These are phyloP conservation scores for Brachionus angularis DNA, from an alignment of 1,140 invertebrate genomes.

Conservation along the genomic window DNA sequence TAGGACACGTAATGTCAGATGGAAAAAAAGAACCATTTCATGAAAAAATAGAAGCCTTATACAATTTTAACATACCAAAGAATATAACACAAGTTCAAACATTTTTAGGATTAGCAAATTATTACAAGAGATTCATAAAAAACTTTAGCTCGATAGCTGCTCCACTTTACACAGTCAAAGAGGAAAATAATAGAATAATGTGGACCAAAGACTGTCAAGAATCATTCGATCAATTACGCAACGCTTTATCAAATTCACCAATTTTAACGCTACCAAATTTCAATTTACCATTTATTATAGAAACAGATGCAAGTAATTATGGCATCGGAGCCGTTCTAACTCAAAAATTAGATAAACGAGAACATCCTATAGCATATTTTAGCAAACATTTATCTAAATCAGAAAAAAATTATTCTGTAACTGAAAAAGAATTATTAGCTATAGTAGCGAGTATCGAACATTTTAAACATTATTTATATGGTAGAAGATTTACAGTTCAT, in stretches of 20 bases:
- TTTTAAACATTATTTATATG: constrained; percentile 57
- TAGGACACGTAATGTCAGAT: neutral
- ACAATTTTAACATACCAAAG: constrained; percentile 31
- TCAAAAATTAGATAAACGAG: constrained; percentile 46
- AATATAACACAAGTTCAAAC: constrained; percentile 51
- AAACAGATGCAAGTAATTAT: constrained; percentile 57
- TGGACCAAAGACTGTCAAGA: neutral
- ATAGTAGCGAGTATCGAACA: constrained; percentile 55
- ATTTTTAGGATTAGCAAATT: constrained; percentile 48
- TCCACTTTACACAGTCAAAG: neutral
- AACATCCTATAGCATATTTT: neutral
- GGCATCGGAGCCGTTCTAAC: constrained; percentile 55
- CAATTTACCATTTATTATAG: constrained; percentile 51
- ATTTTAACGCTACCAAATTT: constrained; percentile 48
- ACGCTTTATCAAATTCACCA: neutral
- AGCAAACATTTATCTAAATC: neutral
- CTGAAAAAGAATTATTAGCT: constrained; percentile 52
- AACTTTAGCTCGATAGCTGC: neutral
- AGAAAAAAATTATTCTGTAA: constrained; percentile 47
- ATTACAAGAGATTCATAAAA: neutral
- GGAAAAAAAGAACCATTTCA: neutral
- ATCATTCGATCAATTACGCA: neutral
- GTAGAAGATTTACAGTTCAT: constrained; percentile 54
- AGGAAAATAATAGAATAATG: neutral
- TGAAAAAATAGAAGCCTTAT: neutral